Evolutionary conservation across 2,797 vertebrate genomes (phyloP), one percentile per base, ranked within the genome.

Genomic region (Acanthiza pusilla): DNA sequence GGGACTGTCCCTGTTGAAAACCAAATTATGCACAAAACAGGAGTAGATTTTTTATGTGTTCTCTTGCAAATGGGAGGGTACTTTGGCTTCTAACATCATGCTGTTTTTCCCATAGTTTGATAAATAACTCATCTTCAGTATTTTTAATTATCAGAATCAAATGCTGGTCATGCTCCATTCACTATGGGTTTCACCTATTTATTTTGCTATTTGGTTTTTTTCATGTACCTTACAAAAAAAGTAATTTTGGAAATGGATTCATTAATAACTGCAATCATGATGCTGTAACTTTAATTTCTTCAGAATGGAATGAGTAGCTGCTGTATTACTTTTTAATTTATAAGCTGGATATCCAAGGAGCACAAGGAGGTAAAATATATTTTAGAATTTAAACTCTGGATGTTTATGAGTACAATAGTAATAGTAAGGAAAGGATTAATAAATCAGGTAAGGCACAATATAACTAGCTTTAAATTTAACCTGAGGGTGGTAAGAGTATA

Each of bases 61-160:
- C 26, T 81, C 57, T 74, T 93, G 32, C 32, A 88, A 94, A 84
- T 89, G 79, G 72, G n/a, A 54, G 80, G 63, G 79, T 72, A 55
- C 6, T 84, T 95, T 77, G 32, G 19, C 29, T 91, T 90, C 58
- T 88, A 71, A 87, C 25, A 21, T 13, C 7, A 58, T 57, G 26
- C 1, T 50, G 58, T 66, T 38, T 48, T 51, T 3, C 13, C 51
- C 68, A 7, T 10, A 57, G 38, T 87, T 72, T 92, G 60, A 81
- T 78, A 62, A 89, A 92, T 62, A 87, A 70, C 13, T 74, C 32
- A 79, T 96, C 26, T 32, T 85, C 30, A n/a, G 30, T 88, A 75
- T 85, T 96, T 89, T 71, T 93, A 88, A 96, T 89, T 83, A 96
- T 58, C 42, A 86, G 85, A 89, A 95, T 93, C 34, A 92, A 96